phyloP scores from a whole-genome alignment of 2,113 vertebrate genomes.

The Mixornis gularis region DNA sequence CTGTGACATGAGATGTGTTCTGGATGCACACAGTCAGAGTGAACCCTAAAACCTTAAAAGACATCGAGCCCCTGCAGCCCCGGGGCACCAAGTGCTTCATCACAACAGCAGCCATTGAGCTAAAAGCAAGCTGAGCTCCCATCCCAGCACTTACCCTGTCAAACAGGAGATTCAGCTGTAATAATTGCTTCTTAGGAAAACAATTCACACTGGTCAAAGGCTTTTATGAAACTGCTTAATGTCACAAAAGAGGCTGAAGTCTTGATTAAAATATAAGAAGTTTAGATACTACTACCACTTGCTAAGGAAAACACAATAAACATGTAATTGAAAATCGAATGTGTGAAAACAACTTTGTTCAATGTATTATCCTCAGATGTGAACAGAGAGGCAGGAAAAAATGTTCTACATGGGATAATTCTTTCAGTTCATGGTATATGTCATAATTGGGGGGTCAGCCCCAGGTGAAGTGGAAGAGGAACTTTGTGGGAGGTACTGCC shows the following conservation, averaged over 20 bases:
- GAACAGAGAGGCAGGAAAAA: background rate
- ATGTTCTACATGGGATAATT: background rate
- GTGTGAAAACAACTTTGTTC: background rate
- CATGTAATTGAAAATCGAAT: background rate
- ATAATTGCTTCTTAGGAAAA: background rate
- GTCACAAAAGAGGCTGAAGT: background rate
- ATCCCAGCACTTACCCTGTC: background rate
- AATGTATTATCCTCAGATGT: background rate
- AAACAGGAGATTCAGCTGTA: background rate
- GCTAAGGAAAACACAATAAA: background rate
- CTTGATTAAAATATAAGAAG: background rate
- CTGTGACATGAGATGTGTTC: background rate
- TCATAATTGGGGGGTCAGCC: background rate
- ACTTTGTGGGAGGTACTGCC: background rate
- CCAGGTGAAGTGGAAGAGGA: background rate
- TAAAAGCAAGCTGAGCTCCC: background rate
- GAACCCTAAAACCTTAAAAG: background rate
- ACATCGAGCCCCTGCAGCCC: background rate
- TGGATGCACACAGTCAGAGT: no score
- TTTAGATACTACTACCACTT: background rate
- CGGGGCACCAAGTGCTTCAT: background rate
- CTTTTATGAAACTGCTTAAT: background rate
- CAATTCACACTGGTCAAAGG: background rate
- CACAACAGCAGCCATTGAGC: background rate
- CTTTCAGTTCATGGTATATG: background rate